phyloP scores from a whole-genome alignment of 1,140 invertebrate genomes.

The Zeugodacus cucurbitae region DNA sequence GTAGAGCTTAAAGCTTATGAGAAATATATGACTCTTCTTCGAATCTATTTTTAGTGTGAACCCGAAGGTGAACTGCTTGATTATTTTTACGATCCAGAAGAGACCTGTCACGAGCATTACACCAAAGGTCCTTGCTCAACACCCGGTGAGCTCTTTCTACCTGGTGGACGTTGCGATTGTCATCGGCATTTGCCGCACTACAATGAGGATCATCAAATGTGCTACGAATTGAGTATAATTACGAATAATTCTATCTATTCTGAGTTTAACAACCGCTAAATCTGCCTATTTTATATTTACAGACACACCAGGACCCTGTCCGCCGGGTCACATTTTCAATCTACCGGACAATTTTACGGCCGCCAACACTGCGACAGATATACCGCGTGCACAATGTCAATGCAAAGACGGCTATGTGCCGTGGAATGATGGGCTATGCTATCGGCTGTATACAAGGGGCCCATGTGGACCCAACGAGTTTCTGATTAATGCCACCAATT shows the following conservation, averaged over 20 bases:
- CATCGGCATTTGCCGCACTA: conserved; percentile 76
- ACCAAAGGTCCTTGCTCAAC: conserved; percentile 80
- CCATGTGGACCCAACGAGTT: conserved; percentile 77
- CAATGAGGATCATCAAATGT: conserved; percentile 73
- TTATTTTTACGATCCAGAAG: conserved; percentile 69
- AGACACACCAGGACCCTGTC: conserved; percentile 78
- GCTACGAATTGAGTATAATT: conserved; percentile 78
- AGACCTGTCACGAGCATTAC: conserved; percentile 81
- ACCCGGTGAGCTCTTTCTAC: conserved; percentile 78
- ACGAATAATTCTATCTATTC: background rate
- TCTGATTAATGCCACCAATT: conserved; percentile 72
- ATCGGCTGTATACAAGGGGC: conserved; percentile 79
- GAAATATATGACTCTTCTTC: background rate
- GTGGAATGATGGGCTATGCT: conserved; percentile 77
- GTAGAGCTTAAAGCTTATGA: background rate
- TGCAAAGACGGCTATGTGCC: conserved; percentile 79
- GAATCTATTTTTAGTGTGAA: conserved; percentile 62
- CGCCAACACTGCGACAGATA: conserved; percentile 46
- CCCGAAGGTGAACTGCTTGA: conserved; percentile 65
- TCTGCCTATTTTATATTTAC: conserved; percentile 42
- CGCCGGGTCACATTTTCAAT: conserved; percentile 76
- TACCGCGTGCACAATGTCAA: conserved; percentile 68
- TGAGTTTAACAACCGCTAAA: background rate
- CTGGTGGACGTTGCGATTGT: conserved; percentile 78
- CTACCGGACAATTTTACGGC: conserved; percentile 56